Evolutionary conservation across 2,888 invertebrate species (phyloP).

Genomic region (Eristalis arbustorum): DNA sequence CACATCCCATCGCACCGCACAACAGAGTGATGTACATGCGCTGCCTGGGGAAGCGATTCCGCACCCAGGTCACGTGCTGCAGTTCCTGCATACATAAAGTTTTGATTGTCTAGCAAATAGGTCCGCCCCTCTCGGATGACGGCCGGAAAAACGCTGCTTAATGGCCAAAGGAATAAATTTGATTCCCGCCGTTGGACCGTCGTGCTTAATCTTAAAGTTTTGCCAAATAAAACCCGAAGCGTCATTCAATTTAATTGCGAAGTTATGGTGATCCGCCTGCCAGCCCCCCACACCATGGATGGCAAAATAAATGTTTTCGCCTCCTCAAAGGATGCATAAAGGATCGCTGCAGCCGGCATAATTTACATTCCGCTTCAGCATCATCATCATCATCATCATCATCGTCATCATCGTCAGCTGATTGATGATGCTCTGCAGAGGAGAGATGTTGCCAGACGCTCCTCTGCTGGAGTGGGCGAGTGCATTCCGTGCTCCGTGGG

Average conservation of each 20-base stretch:
- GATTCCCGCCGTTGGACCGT: neutral
- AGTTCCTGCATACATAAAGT: constrained; percentile 51
- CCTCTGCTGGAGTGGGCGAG: neutral
- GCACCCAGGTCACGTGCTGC: constrained; percentile 58
- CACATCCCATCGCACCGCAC: neutral
- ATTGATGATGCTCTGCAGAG: constrained; percentile 43
- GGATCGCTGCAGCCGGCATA: constrained; percentile 42
- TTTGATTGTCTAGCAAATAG: constrained; percentile 52
- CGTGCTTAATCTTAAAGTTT: constrained; percentile 2
- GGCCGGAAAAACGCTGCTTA: constrained; percentile 9
- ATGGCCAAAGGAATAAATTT: constrained; percentile 12
- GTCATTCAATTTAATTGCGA: constrained; percentile 24
- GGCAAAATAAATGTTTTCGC: constrained; percentile 25
- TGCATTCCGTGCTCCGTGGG: constrained; percentile 47
- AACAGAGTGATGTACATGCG: neutral
- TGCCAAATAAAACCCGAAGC: constrained; percentile 12
- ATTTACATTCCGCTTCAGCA: constrained; percentile 61
- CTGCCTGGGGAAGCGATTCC: constrained; percentile 20
- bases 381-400: constrained; percentile 58
- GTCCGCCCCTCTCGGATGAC: neutral
- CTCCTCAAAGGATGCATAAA: constrained; percentile 19
- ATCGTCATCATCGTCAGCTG: constrained; percentile 55
- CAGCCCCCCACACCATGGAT: neutral
- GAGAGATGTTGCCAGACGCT: neutral
- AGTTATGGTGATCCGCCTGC: neutral